A percentile compares a stretch with the other conserved stretches of the same genome.
phyloP scores from a whole-genome alignment of 2,888 invertebrate genomes.

The Neoitamus cyanurus region DNA sequence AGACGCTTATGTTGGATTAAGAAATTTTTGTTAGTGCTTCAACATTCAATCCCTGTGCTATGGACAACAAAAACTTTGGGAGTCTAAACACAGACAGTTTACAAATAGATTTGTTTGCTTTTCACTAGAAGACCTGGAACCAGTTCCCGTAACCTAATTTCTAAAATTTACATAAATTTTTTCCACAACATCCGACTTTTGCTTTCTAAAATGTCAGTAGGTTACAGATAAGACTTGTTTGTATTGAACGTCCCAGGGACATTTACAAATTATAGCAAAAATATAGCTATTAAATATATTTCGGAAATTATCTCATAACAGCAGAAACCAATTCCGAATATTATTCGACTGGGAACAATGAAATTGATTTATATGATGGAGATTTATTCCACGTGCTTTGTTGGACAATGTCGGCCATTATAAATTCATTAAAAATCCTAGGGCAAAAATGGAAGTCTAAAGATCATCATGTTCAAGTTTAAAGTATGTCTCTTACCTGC shows the following conservation, averaged over 20 bases:
- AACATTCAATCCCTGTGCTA: not conserved
- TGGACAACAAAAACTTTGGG: not conserved
- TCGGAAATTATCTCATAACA: not conserved
- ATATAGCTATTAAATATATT: not conserved
- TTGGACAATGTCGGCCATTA: not conserved
- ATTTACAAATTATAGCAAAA: not conserved
- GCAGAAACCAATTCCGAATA: not conserved
- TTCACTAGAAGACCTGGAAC: not conserved
- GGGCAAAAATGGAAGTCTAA: not conserved
- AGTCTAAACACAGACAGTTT: not conserved
- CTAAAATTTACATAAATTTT: not conserved
- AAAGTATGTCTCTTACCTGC: too few species aligned
- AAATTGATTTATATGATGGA: not conserved
- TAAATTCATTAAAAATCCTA: not conserved
- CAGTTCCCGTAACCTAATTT: not conserved
- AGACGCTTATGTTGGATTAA: not conserved
- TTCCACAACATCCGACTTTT: not conserved
- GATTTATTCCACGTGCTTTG: not conserved
- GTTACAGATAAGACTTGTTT: not conserved
- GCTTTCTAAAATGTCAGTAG: not conserved
- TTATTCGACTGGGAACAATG: not conserved
- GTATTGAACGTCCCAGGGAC: not conserved
- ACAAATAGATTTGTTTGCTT: not conserved
- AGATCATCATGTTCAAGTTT: too few species aligned
- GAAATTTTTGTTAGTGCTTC: not conserved